Conservation (phyloP, 2,113 vertebrate species). For the Benitochromis conjunctus region DNA sequence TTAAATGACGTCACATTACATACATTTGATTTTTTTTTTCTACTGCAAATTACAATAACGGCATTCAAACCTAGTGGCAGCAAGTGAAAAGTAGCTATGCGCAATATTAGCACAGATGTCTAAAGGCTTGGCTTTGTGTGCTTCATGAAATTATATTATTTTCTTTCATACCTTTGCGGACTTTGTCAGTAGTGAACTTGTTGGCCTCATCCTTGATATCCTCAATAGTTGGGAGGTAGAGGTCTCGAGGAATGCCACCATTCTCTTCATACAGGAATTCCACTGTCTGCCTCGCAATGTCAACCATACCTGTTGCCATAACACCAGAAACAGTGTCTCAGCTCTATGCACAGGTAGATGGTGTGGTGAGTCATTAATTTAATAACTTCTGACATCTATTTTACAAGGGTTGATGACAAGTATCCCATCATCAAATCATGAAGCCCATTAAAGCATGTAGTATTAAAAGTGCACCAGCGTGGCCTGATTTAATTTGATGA, state of each 20-base stretch:
- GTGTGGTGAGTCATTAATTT: not conserved
- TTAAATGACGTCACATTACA: not conserved
- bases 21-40: not conserved
- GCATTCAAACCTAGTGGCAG: not conserved
- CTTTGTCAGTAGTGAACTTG: slow-evolving; percentile 99
- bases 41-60: not conserved
- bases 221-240: slow-evolving; percentile 97
- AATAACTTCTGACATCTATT: not conserved
- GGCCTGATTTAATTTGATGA: not conserved
- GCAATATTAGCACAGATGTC: not conserved
- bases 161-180: slow-evolving; percentile 87
- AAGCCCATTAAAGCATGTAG: not conserved
- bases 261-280: slow-evolving; percentile 99
- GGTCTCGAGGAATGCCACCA: slow-evolving; percentile 93
- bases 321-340: not conserved
- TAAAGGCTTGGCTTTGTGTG: not conserved
- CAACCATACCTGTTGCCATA: slow-evolving; percentile 77
- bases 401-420: not conserved
- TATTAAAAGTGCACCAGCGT: not conserved
- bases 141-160: not conserved
- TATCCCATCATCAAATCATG: not conserved
- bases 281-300: slow-evolving; percentile 95
- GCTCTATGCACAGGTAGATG: not conserved
- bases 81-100: not conserved
- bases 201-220: slow-evolving; percentile 98